Evolutionary conservation across 2,888 invertebrate species (phyloP).

Genomic region (Drosophila siamana): DNA sequence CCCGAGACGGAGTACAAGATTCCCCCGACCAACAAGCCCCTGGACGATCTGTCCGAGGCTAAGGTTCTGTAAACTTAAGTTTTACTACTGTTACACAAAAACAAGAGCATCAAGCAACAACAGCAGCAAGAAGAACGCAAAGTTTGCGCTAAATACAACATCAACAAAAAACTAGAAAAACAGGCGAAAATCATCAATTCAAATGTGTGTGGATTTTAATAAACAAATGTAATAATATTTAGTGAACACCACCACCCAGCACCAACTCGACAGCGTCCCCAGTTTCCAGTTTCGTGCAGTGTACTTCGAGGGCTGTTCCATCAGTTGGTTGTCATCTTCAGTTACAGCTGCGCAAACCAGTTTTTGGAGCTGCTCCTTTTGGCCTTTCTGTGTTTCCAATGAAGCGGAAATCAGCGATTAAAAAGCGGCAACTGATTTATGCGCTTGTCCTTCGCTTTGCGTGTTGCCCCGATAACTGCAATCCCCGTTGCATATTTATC

Average conservation of each 20-base stretch:
- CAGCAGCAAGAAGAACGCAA: slow-evolving; percentile 51
- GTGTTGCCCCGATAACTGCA: slow-evolving; percentile 61
- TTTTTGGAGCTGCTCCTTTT: slow-evolving; percentile 25
- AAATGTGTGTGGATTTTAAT: slow-evolving; percentile 60
- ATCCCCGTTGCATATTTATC: slow-evolving; percentile 64
- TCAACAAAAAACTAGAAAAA: slow-evolving; percentile 42
- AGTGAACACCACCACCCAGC: slow-evolving; percentile 47
- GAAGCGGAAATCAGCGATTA: slow-evolving; percentile 79
- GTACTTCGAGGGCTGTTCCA: slow-evolving; percentile 48
- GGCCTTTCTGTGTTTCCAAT: slow-evolving; percentile 58
- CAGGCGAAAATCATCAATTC: slow-evolving; percentile 46
- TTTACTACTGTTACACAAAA: slow-evolving; percentile 63
- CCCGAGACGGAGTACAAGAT: slow-evolving; percentile 86
- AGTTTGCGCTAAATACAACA: slow-evolving; percentile 74
- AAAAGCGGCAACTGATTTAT: slow-evolving; percentile 66
- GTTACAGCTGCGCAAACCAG: slow-evolving; percentile 36
- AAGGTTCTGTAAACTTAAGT: slow-evolving; percentile 82
- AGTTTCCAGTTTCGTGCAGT: slow-evolving; percentile 56
- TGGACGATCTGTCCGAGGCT: slow-evolving; percentile 81
- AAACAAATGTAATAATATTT: slow-evolving; percentile 60
- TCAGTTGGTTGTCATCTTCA: slow-evolving; percentile 5
- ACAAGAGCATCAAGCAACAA: slow-evolving; percentile 27
- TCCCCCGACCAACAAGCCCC: slow-evolving; percentile 82
- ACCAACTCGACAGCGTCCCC: slow-evolving; percentile 39
- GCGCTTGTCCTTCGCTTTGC: slow-evolving; percentile 77